These are phyloP conservation scores for Pampusana beccarii DNA, from an alignment of 2,113 vertebrate genomes.

Conservation along the genomic window DNA sequence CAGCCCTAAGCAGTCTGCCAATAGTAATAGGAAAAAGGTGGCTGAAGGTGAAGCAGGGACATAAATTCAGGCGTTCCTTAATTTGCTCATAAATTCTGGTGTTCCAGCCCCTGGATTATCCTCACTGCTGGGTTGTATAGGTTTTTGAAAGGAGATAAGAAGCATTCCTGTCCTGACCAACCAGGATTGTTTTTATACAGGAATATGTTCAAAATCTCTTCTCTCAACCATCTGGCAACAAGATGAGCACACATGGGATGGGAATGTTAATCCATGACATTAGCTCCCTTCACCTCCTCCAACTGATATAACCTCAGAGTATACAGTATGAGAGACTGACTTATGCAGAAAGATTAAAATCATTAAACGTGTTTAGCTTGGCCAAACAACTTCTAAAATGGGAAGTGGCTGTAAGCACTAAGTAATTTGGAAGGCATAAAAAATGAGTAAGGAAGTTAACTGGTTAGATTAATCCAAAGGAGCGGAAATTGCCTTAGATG, in stretches of 20 bases:
- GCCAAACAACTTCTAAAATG: neutral
- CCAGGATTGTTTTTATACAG: neutral
- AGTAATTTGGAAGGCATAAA: neutral
- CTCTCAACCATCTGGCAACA: neutral
- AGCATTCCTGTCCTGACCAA: neutral
- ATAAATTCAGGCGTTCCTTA: neutral
- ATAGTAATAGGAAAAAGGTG: neutral
- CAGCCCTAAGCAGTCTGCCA: neutral
- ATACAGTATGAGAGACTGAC: neutral
- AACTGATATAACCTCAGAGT: neutral
- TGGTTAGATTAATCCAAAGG: neutral
- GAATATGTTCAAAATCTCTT: neutral
- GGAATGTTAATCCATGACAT: neutral
- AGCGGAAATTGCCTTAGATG: neutral
- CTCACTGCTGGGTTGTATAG: neutral
- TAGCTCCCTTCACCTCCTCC: neutral
- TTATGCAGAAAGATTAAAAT: neutral
- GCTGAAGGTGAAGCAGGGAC: neutral
- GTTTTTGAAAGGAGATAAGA: slow-evolving; percentile 5
- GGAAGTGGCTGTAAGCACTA: neutral
- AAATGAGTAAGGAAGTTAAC: neutral
- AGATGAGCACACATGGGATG: neutral
- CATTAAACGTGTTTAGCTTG: neutral
- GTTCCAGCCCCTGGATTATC: neutral
- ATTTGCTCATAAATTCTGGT: neutral